Evolutionary conservation across 1,140 invertebrate genomes (phyloP).

Genomic region (Ptiloglossa arizonensis): DNA sequence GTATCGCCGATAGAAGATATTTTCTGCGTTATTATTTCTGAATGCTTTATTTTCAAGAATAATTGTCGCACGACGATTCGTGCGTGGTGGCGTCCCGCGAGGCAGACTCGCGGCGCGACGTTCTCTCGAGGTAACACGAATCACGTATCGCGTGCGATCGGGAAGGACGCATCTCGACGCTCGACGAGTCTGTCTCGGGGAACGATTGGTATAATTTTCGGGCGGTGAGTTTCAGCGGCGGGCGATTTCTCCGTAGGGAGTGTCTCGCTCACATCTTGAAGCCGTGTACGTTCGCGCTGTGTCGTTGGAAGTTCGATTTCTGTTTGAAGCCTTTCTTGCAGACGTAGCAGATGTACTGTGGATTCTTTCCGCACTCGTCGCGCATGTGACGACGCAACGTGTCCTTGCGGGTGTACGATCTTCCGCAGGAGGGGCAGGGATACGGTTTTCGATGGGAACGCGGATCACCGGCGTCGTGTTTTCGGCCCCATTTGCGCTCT

Average conservation of each 20-base stretch:
- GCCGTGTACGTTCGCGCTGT: slow-evolving; percentile 67
- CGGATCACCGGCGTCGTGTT: neutral
- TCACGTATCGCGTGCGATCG: too few relatives aligned
- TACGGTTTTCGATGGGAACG: slow-evolving; percentile 29
- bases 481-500: neutral
- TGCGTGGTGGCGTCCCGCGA: too few relatives aligned
- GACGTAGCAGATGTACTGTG: slow-evolving; percentile 78
- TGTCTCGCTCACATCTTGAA: slow-evolving; percentile 36
- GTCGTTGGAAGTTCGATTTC: slow-evolving; percentile 79
- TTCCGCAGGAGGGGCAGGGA: slow-evolving; percentile 73
- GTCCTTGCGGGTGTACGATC: slow-evolving; percentile 75
- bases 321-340: slow-evolving; percentile 76
- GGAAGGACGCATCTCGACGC: too few relatives aligned
- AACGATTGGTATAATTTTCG: neutral
- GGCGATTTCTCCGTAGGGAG: too few relatives aligned
- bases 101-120: neutral
- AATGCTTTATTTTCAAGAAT: slow-evolving; percentile 16
- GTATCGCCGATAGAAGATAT: neutral
- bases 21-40: neutral
- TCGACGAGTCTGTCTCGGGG: neutral
- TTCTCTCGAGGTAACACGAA: too few relatives aligned
- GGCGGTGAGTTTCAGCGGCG: too few relatives aligned
- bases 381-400: slow-evolving; percentile 75
- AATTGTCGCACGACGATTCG: neutral
- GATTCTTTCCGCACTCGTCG: slow-evolving; percentile 80